These are phyloP conservation scores for Sarcophaga subvicina DNA, from an alignment of 2,888 invertebrate species.

Conservation along the genomic window DNA sequence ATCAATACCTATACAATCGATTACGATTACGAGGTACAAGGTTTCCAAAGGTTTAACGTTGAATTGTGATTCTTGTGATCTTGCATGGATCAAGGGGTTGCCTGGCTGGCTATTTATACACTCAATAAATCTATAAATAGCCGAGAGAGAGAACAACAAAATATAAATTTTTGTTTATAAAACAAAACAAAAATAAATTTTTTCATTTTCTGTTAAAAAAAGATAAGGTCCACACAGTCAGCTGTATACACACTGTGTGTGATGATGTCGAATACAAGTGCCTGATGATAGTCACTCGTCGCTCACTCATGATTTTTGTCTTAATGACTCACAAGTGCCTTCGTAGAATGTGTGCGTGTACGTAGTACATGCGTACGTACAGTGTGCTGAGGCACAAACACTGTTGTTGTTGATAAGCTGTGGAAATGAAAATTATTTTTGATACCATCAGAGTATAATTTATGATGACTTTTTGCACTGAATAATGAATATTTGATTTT, in stretches of 20 bases:
- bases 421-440: background rate
- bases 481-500: background rate
- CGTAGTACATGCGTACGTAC: background rate
- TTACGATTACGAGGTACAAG: too few species aligned
- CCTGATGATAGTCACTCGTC: constrained; percentile 8
- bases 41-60: too few species aligned
- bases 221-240: constrained; percentile 8
- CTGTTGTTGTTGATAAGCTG: too few species aligned
- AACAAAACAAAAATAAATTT: background rate
- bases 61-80: too few species aligned
- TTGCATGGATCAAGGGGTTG: too few species aligned
- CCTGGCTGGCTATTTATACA: constrained; percentile 6
- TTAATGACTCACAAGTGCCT: constrained; percentile 19
- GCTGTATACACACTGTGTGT: too few species aligned
- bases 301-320: constrained; percentile 21
- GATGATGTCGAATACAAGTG: too few species aligned
- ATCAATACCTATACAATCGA: too few species aligned
- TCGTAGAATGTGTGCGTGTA: background rate
- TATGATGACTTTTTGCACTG: constrained; percentile 3
- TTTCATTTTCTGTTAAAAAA: too few species aligned
- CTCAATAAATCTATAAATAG: constrained; percentile 27
- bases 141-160: constrained; percentile 12
- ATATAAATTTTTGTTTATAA: background rate
- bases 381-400: too few species aligned
- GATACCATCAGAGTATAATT: background rate